phyloP scores from a whole-genome alignment of 2,888 invertebrate genomes.

The Chloromyia formosa region DNA sequence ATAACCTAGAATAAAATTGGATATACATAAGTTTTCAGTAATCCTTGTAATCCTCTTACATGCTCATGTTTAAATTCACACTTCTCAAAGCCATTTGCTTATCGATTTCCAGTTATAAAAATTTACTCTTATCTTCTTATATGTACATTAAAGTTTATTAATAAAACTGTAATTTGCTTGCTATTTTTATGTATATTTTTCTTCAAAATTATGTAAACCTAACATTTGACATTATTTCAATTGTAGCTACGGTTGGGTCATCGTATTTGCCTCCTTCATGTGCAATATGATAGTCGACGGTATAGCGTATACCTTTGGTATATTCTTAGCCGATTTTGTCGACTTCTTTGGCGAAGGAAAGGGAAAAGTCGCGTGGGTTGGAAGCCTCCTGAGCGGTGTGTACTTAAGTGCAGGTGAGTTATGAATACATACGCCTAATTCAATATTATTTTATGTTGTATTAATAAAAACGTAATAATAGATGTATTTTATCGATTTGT shows the following conservation, averaged over 20 bases:
- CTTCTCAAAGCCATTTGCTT: too few species aligned
- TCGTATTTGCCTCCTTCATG: conserved; percentile 96
- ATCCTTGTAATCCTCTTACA: too few species aligned
- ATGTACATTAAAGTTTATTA: too few species aligned
- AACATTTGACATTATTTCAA: not conserved
- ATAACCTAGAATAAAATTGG: too few species aligned
- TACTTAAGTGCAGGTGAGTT: conserved; percentile 88
- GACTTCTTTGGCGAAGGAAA: conserved; percentile 84
- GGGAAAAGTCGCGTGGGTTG: conserved; percentile 91
- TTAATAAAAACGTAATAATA: not conserved
- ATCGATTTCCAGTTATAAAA: too few species aligned
- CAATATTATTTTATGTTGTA: not conserved
- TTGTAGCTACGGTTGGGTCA: conserved; percentile 86
- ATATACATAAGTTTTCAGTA: too few species aligned
- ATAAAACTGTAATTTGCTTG: too few species aligned
- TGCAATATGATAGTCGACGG: conserved; percentile 98
- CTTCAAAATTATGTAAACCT: conserved; percentile 1
- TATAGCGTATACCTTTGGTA: conserved; percentile 98
- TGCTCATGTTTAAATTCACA: too few species aligned
- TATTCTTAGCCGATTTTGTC: conserved; percentile 85
- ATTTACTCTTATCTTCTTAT: too few species aligned
- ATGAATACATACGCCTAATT: not conserved
- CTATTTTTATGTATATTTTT: not conserved
- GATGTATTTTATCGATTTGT: not conserved
- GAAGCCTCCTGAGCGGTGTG: conserved; percentile 93